Evolutionary conservation across 2,113 vertebrate genomes (phyloP).

Genomic region (Oceanodroma tethys): DNA sequence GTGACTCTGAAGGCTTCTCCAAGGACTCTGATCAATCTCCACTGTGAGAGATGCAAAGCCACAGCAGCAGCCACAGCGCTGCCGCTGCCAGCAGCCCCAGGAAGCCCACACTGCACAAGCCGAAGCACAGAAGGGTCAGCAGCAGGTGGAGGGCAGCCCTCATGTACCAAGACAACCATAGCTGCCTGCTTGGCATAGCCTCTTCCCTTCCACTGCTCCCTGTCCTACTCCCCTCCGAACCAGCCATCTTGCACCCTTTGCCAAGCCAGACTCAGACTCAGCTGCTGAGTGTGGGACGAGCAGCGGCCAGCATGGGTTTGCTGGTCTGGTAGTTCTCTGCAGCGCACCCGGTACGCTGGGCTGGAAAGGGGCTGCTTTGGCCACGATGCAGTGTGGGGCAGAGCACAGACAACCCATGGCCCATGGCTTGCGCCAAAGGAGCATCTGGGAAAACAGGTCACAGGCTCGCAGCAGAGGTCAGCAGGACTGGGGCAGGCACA

Average conservation of each 20-base stretch:
- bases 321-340: not conserved
- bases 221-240: accelerated
- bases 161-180: not conserved
- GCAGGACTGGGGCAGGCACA: not conserved
- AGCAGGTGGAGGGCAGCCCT: not conserved
- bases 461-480: not conserved
- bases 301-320: accelerated
- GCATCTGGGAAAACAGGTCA: not conserved
- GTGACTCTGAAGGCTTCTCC: not conserved
- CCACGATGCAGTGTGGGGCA: accelerated
- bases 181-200: not conserved
- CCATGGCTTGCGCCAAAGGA: not conserved
- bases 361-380: not conserved
- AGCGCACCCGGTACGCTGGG: accelerated
- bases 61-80: not conserved
- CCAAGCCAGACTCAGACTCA: not conserved
- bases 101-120: not conserved
- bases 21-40: not conserved
- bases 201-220: not conserved
- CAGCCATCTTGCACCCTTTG: not conserved
- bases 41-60: not conserved
- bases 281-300: not conserved
- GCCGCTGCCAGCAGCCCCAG: not conserved
- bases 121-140: not conserved
- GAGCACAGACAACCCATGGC: accelerated